Conservation (phyloP, 2,113 vertebrate species). For the Brachypteracias leptosomus region DNA sequence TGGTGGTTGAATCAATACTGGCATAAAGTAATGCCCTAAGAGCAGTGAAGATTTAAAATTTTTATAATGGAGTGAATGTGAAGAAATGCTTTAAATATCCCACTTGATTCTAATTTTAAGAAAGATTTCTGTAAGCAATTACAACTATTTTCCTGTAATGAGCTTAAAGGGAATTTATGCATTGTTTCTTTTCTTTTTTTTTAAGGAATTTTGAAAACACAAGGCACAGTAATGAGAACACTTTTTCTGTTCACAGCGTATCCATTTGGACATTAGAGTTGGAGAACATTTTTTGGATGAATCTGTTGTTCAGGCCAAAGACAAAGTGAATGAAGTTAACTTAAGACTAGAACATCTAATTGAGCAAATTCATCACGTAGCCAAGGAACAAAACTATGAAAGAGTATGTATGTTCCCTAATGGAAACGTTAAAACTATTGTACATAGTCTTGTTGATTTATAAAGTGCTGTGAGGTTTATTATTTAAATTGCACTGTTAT, state of each 20-base stretch:
- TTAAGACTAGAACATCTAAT: slow-evolving; percentile 79
- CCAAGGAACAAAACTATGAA: slow-evolving; percentile 88
- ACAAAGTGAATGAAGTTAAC: slow-evolving; percentile 80
- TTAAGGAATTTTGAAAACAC: neutral
- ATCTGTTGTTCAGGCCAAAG: slow-evolving; percentile 77
- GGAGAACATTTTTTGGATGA: slow-evolving; percentile 81
- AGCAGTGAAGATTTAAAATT: neutral
- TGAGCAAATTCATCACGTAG: slow-evolving; percentile 82
- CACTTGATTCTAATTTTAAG: neutral
- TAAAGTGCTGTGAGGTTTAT: neutral
- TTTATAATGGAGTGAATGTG: neutral
- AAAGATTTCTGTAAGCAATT: neutral
- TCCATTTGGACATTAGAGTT: slow-evolving; percentile 87
- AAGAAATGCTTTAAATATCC: neutral
- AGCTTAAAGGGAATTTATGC: neutral
- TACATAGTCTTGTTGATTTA: neutral
- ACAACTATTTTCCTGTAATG: neutral
- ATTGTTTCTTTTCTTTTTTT: neutral
- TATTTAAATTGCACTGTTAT: neutral
- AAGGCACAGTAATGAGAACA: neutral
- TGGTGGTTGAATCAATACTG: neutral
- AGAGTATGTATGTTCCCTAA: slow-evolving; percentile 73
- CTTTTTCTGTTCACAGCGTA: slow-evolving; percentile 72
- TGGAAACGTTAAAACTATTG: neutral
- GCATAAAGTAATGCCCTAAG: neutral